Conservation (phyloP, 1,140 invertebrate species). For the Drosophila burlai region DNA sequence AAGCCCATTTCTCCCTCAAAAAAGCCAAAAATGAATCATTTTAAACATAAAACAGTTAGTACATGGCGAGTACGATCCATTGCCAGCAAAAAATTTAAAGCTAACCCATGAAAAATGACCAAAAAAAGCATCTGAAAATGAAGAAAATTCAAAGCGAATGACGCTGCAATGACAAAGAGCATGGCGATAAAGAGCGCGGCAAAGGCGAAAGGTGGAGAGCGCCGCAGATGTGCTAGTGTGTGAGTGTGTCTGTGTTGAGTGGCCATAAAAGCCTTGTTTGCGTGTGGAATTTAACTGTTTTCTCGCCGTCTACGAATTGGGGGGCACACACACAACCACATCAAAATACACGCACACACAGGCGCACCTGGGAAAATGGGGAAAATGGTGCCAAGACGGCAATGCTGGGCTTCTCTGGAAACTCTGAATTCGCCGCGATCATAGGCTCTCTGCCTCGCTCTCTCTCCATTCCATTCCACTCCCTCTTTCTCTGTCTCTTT, state of each 20-base stretch:
- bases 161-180: conserved; percentile 57
- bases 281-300: conserved; percentile 47
- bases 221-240: conserved; percentile 21
- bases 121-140: conserved; percentile 60
- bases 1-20: conserved; percentile 34
- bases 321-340: conserved; percentile 36
- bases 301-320: conserved; percentile 33
- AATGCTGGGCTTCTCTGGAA: conserved; percentile 53
- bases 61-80: background rate
- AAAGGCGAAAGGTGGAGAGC: conserved; percentile 28
- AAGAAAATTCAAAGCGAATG: conserved; percentile 50
- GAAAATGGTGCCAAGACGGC: conserved; percentile 47
- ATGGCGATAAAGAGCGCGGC: conserved; percentile 55
- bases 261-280: conserved; percentile 49
- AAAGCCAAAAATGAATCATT: conserved; percentile 13
- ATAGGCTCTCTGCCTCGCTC: conserved; percentile 45
- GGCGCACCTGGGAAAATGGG: conserved; percentile 58
- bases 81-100: conserved; percentile 8
- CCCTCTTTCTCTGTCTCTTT: conserved; percentile 31
- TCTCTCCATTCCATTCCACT: conserved; percentile 20
- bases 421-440: conserved; percentile 79
- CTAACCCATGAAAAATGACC: background rate
- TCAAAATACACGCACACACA: conserved; percentile 22
- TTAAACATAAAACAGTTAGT: conserved; percentile 58
- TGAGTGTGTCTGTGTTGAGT: conserved; percentile 16